These are phyloP conservation scores for Zaprionus inermis DNA, from an alignment of 1,140 invertebrate genomes.

Conservation along the genomic window DNA sequence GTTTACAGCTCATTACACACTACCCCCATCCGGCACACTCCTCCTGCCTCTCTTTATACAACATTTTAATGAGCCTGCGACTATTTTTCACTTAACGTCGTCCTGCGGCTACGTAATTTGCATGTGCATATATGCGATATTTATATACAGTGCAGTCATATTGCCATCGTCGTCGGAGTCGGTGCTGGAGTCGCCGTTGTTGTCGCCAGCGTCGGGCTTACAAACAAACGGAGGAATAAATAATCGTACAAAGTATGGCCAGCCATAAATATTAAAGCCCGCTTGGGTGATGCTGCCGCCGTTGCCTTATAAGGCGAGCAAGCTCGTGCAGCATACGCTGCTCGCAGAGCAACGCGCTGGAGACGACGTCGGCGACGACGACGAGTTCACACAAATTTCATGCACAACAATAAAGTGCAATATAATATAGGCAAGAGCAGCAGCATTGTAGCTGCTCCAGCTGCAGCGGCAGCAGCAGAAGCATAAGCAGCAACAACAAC, in stretches of 20 bases:
- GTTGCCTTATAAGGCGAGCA: slow-evolving; percentile 36
- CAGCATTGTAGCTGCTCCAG: slow-evolving; percentile 37
- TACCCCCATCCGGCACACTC: not conserved
- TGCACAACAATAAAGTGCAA: slow-evolving; percentile 69
- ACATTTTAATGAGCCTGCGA: slow-evolving; percentile 39
- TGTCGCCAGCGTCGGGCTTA: slow-evolving; percentile 4
- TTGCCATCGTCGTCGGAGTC: slow-evolving; percentile 21
- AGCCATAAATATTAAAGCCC: slow-evolving; percentile 74
- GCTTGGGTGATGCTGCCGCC: slow-evolving; percentile 15
- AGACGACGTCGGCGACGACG: too few species aligned
- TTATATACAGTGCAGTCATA: slow-evolving; percentile 24
- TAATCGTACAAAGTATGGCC: slow-evolving; percentile 79
- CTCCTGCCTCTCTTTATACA: not conserved
- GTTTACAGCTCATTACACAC: slow-evolving; percentile 47
- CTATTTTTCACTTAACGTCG: slow-evolving; percentile 47
- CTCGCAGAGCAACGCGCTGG: slow-evolving; percentile 21
- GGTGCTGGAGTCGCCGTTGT: not conserved
- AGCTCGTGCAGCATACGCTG: slow-evolving; percentile 41
- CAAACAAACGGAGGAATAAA: slow-evolving; percentile 76
- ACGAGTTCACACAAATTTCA: slow-evolving; percentile 65
- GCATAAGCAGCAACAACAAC: slow-evolving; percentile 10
- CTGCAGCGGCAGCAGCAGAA: slow-evolving; percentile 22
- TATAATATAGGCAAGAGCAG: slow-evolving; percentile 69
- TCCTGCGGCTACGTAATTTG: slow-evolving; percentile 57
- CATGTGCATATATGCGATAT: slow-evolving; percentile 64